These are phyloP conservation scores for Gulo gulo DNA, from an alignment of 2,113 vertebrate species.

Conservation along the genomic window DNA sequence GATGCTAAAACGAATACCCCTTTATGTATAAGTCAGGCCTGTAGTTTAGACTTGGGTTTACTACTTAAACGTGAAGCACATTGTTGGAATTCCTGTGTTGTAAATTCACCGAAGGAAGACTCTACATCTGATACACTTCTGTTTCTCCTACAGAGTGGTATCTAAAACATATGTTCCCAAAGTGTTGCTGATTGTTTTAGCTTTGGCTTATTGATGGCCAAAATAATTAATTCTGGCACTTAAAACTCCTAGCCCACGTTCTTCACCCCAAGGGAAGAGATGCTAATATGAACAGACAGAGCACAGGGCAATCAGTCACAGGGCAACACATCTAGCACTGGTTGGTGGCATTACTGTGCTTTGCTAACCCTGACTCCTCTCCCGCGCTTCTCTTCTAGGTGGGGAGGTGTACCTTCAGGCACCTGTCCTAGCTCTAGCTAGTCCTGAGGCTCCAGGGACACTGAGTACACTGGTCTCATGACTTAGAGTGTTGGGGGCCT, in stretches of 20 bases:
- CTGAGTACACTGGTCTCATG: rapidly evolving
- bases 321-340: neutral
- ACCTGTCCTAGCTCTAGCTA: neutral
- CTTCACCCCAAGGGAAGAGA: neutral
- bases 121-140: neutral
- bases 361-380: neutral
- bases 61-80: neutral
- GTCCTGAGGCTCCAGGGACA: neutral
- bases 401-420: neutral
- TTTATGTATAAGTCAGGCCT: neutral
- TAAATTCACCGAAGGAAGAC: neutral
- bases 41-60: neutral
- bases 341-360: too few species aligned
- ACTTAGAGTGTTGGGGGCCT: neutral
- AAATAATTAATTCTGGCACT: neutral
- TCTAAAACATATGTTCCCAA: neutral
- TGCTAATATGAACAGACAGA: neutral
- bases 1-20: neutral
- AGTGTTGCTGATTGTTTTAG: neutral
- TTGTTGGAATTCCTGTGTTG: neutral
- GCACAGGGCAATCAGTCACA: neutral
- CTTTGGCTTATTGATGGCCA: neutral
- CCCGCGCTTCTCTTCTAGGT: neutral
- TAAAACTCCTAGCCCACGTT: neutral
- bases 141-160: neutral